Conservation (phyloP, 2,888 invertebrate genomes). For the Rhogogaster chlorosoma region DNA sequence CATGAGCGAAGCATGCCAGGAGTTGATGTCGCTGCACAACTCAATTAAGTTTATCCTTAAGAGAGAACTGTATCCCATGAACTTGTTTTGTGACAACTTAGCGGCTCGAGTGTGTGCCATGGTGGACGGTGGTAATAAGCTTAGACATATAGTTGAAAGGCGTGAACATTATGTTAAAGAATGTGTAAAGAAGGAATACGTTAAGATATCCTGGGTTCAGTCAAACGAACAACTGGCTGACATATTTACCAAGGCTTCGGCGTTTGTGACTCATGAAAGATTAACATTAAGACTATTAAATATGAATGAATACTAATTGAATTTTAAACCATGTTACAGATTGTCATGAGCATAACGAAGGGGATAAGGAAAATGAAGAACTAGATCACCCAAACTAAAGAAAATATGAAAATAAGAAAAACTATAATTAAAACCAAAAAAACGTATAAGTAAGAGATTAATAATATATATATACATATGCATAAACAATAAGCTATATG, state of each 20-base stretch:
- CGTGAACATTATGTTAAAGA: constrained; percentile 55
- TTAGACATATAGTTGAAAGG: constrained; percentile 41
- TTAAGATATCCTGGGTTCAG: constrained; percentile 53
- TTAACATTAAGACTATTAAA: neutral
- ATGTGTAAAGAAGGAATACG: constrained; percentile 52
- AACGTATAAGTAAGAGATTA: too few relatives aligned
- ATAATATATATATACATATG: too few relatives aligned
- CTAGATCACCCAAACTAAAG: too few relatives aligned
- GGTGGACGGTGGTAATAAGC: neutral
- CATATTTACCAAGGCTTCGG: constrained; percentile 54
- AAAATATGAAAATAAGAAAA: too few relatives aligned
- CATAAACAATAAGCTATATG: too few relatives aligned
- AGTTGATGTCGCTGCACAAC: neutral
- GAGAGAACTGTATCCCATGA: constrained; percentile 27
- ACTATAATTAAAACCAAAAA: too few relatives aligned
- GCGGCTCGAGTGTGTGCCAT: constrained; percentile 10
- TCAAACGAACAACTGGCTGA: constrained; percentile 58
- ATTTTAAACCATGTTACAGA: neutral
- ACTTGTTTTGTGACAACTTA: constrained; percentile 43
- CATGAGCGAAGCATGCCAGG: constrained; percentile 53
- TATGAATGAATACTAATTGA: neutral
- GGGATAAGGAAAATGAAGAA: too few relatives aligned
- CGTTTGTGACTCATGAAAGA: neutral
- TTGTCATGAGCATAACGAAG: neutral
- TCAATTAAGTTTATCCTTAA: neutral